A percentile compares a stretch with the other conserved stretches of the same genome.
phyloP scores from a whole-genome alignment of 2,888 invertebrate genomes.

The Agrochola lychnidis region DNA sequence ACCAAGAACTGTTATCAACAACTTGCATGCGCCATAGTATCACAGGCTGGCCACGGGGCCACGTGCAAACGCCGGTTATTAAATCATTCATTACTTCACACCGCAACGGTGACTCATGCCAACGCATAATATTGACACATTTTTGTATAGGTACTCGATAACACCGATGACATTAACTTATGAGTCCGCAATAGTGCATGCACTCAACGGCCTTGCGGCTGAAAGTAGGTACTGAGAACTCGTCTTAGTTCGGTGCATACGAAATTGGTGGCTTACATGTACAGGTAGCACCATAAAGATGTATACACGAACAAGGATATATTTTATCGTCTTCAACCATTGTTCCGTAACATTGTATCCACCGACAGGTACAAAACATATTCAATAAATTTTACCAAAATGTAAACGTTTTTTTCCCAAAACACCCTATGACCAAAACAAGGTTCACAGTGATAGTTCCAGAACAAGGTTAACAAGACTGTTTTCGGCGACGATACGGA shows the following conservation, averaged over 20 bases:
- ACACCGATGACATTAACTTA: slow-evolving; percentile 44
- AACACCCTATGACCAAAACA: no score
- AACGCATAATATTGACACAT: slow-evolving; percentile 59
- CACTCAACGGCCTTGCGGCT: slow-evolving; percentile 23
- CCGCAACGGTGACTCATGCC: slow-evolving; percentile 46
- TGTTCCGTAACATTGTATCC: no score
- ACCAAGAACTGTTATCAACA: slow-evolving; percentile 40
- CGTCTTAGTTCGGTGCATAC: background rate
- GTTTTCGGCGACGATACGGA: slow-evolving; percentile 9
- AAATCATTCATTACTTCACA: slow-evolving; percentile 56
- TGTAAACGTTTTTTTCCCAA: no score
- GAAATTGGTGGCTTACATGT: background rate
- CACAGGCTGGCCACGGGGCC: slow-evolving; percentile 22
- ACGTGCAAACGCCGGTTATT: slow-evolving; percentile 49
- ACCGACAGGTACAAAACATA: no score
- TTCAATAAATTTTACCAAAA: no score
- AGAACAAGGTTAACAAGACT: background rate
- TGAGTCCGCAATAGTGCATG: slow-evolving; percentile 5
- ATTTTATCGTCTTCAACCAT: no score
- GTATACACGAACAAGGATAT: no score
- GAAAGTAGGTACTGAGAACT: background rate
- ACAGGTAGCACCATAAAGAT: no score
- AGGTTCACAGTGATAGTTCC: no score
- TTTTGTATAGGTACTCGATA: slow-evolving; percentile 33
- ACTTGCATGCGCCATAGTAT: slow-evolving; percentile 9